phyloP scores from a whole-genome alignment of 2,797 vertebrate genomes.

The Acestrorhynchus altus region DNA sequence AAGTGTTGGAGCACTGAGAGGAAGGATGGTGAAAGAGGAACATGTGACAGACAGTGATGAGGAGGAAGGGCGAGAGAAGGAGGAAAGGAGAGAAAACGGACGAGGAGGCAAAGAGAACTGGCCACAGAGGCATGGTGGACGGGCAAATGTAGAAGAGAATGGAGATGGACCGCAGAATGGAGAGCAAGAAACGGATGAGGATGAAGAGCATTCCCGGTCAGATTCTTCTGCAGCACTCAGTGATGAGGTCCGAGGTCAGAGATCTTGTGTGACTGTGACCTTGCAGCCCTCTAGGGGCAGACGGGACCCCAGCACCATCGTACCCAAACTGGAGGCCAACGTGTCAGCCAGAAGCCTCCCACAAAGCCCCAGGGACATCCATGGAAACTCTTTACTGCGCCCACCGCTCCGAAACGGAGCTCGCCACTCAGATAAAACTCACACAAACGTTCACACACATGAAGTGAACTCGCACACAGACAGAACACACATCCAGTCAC shows the following conservation, averaged over 20 bases:
- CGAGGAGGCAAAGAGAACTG: conserved; percentile 51
- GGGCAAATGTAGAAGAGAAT: conserved; percentile 60
- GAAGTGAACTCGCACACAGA: conserved; percentile 1
- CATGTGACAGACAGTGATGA: conserved; percentile 68
- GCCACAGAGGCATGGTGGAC: conserved; percentile 41
- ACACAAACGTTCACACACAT: conserved; percentile 57
- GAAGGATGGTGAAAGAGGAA: conserved; percentile 54
- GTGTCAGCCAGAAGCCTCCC: conserved; percentile 76
- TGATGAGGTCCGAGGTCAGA: conserved; percentile 72
- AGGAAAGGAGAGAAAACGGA: conserved; percentile 67
- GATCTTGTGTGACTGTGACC: conserved; percentile 89
- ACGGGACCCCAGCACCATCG: conserved; percentile 86
- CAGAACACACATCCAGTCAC: conserved; percentile 41
- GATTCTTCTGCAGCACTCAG: conserved; percentile 50
- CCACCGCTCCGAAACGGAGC: conserved; percentile 75
- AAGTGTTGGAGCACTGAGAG: conserved; percentile 64
- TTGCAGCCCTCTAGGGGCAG: conserved; percentile 86
- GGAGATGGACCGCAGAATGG: conserved; percentile 63
- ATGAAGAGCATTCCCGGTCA: conserved; percentile 78
- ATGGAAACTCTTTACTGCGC: conserved; percentile 79
- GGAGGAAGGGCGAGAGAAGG: conserved; percentile 59
- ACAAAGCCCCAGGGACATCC: conserved; percentile 60
- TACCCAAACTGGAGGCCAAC: conserved; percentile 95
- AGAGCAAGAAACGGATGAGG: conserved; percentile 83
- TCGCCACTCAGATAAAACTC: conserved; percentile 60